A percentile compares a stretch with the other conserved stretches of the same genome.
These are phyloP conservation scores for Fulmarus glacialis DNA, from an alignment of 2,113 vertebrate genomes.

Conservation along the genomic window DNA sequence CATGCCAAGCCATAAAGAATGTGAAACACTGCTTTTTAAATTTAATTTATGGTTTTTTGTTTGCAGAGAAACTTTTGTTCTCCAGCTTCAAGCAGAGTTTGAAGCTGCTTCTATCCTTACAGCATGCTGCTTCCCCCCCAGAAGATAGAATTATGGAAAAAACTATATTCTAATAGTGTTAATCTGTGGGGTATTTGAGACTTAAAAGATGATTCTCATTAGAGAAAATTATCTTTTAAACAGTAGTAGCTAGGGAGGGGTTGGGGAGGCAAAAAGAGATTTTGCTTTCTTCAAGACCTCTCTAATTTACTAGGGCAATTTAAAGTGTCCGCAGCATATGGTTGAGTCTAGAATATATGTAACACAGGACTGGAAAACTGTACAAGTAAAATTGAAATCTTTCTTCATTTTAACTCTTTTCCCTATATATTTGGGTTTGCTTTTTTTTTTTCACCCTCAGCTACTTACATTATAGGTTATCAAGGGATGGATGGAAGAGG, in stretches of 20 bases:
- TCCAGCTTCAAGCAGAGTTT: neutral
- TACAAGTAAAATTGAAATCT: neutral
- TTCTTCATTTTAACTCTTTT: neutral
- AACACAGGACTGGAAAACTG: neutral
- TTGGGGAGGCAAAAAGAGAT: neutral
- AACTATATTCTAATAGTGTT: neutral
- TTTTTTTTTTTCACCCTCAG: neutral
- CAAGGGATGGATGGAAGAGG: neutral
- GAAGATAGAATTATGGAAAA: neutral
- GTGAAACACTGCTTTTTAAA: neutral
- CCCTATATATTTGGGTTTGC: neutral
- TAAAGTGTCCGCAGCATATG: neutral
- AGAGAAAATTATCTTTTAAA: neutral
- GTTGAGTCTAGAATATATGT: neutral
- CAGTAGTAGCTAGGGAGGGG: neutral
- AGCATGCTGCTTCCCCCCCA: neutral
- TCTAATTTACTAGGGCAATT: neutral
- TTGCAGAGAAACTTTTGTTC: neutral
- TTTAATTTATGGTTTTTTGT: slow-evolving; percentile 30
- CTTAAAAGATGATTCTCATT: neutral
- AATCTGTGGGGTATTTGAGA: neutral
- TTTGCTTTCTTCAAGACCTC: neutral
- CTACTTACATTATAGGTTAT: neutral
- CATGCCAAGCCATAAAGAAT: neutral
- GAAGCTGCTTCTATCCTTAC: neutral